These are phyloP conservation scores for Tyrannus savana DNA, from an alignment of 2,113 vertebrate genomes.

Conservation along the genomic window DNA sequence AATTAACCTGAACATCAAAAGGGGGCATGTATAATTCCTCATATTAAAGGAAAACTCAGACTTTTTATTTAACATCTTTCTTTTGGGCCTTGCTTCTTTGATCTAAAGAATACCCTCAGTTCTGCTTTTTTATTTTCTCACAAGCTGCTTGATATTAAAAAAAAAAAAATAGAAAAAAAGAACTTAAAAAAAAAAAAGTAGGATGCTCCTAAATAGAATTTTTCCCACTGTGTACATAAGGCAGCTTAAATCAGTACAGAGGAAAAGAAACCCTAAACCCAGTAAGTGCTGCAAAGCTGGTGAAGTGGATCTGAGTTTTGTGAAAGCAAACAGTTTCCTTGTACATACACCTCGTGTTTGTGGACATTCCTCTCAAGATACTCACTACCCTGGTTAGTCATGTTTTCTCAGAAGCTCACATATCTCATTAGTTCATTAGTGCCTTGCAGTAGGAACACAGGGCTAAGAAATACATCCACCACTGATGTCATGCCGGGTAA, in stretches of 20 bases:
- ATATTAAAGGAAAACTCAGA: constrained; percentile 21
- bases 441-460: neutral
- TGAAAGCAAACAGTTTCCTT: neutral
- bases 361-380: neutral
- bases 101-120: neutral
- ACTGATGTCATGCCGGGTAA: neutral
- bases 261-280: neutral
- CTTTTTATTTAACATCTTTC: neutral
- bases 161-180: neutral
- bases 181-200: neutral
- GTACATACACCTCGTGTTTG: neutral
- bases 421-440: neutral
- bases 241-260: neutral
- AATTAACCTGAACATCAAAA: constrained; percentile 35
- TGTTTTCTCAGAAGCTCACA: constrained; percentile 11
- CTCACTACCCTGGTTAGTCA: constrained; percentile 19
- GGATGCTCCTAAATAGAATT: neutral
- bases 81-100: constrained; percentile 9
- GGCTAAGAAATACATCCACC: neutral
- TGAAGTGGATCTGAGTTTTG: neutral
- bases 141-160: neutral
- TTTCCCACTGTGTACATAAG: neutral
- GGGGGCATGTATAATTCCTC: neutral
- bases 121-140: neutral
- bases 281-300: neutral